Evolutionary conservation across 1,140 invertebrate genomes (phyloP).

Genomic region (Lethocerus indicus): DNA sequence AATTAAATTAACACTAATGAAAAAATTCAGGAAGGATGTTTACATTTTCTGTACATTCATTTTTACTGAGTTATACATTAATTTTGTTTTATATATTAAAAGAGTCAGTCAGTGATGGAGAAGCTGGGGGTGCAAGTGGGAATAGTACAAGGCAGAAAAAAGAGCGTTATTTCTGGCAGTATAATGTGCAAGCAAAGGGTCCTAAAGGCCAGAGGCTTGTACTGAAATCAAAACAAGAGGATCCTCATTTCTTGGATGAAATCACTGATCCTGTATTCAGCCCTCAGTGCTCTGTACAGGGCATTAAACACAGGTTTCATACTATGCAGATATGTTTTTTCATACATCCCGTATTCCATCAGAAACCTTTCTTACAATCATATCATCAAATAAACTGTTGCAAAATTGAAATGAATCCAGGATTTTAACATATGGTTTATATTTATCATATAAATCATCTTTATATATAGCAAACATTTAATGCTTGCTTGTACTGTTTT

Average conservation of each 20-base stretch:
- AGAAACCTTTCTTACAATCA: background rate
- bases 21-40: too few species aligned
- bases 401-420: background rate
- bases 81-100: too few species aligned
- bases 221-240: constrained; percentile 62
- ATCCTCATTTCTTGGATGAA: constrained; percentile 83
- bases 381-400: background rate
- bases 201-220: constrained; percentile 82
- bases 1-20: too few species aligned
- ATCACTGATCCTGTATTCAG: constrained; percentile 87
- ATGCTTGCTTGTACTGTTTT: too few species aligned
- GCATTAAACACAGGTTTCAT: constrained; percentile 84
- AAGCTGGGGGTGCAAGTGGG: constrained; percentile 30
- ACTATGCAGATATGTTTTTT: too few species aligned
- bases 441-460: too few species aligned
- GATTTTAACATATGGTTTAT: background rate
- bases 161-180: constrained; percentile 93
- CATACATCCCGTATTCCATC: too few species aligned
- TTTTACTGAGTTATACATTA: constrained; percentile 1
- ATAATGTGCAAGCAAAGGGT: constrained; percentile 96
- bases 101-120: constrained; percentile 48
- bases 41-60: background rate
- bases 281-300: constrained; percentile 69
- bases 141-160: constrained; percentile 38
- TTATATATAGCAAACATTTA: too few species aligned